Conservation (phyloP, 2,113 vertebrate species). For the Carassius carassius region DNA sequence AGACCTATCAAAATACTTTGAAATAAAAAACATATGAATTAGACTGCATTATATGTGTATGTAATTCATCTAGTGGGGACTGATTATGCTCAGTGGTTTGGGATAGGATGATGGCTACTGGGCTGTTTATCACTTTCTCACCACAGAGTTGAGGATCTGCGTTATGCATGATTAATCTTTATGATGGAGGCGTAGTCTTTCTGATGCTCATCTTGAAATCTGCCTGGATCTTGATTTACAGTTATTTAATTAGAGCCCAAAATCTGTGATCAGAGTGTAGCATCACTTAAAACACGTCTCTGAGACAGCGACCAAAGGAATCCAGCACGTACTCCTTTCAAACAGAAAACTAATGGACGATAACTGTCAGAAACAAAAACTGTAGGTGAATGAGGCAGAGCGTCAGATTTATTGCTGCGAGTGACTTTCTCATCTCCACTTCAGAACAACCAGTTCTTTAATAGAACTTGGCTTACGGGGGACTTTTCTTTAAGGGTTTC, state of each 20-base stretch:
- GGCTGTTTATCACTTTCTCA: not conserved
- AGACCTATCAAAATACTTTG: not conserved
- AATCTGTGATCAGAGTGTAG: constrained; percentile 19
- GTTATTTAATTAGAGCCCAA: constrained; percentile 19
- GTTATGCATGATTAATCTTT: constrained; percentile 15
- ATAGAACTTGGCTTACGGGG: constrained; percentile 26
- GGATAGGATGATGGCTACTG: not conserved
- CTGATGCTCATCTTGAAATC: not conserved
- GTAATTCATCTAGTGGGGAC: not conserved
- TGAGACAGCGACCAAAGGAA: not conserved
- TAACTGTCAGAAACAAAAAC: constrained; percentile 27
- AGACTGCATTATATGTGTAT: not conserved
- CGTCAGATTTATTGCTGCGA: constrained; percentile 3
- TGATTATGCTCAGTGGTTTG: not conserved
- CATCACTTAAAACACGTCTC: not conserved
- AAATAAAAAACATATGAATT: not conserved
- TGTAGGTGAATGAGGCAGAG: constrained; percentile 16
- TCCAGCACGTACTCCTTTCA: not conserved
- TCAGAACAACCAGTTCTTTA: constrained; percentile 26
- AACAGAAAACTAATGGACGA: constrained; percentile 20
- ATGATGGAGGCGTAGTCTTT: not conserved
- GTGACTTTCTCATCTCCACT: constrained; percentile 19
- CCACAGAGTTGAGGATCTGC: not conserved
- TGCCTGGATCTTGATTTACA: not conserved
- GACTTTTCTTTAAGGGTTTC: constrained; percentile 37